Percentiles rank a stretch among this genome's conserved stretches.
These are phyloP conservation scores for Pedicia rivosa DNA, from an alignment of 2,888 invertebrate species.

Conservation along the genomic window DNA sequence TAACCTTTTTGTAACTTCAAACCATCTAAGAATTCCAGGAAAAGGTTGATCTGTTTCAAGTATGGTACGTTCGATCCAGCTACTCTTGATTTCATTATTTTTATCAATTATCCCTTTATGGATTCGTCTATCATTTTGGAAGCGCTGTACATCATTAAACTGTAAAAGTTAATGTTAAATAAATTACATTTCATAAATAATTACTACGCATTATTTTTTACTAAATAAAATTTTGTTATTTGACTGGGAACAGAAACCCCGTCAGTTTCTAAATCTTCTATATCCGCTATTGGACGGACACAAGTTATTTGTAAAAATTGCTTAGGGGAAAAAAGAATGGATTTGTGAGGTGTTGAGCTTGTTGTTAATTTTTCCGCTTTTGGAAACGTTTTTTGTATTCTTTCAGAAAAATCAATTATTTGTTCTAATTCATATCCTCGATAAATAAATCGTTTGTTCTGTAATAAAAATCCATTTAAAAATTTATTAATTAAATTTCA, in stretches of 20 bases:
- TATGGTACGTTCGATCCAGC: conserved; percentile 89
- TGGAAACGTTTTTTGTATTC: conserved; percentile 87
- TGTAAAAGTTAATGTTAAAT: too few relatives aligned
- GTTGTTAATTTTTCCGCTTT: conserved; percentile 86
- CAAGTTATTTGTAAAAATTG: conserved; percentile 93
- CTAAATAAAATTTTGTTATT: conserved; percentile 76
- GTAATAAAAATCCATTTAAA: conserved; percentile 19
- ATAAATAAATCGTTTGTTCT: conserved; percentile 93
- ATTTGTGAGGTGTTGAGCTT: conserved; percentile 79
- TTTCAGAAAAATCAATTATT: conserved; percentile 83
- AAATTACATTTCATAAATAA: too few relatives aligned
- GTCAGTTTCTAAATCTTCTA: conserved; percentile 39
- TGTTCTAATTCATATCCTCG: conserved; percentile 90
- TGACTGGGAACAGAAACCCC: conserved; percentile 65
- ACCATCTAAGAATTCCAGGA: conserved; percentile 88
- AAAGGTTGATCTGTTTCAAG: conserved; percentile 66
- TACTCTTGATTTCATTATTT: conserved; percentile 89
- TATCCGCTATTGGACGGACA: conserved; percentile 74
- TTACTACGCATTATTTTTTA: too few relatives aligned
- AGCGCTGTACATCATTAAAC: conserved; percentile 61
- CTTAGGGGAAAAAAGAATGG: conserved; percentile 66
- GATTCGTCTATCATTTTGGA: conserved; percentile 78
- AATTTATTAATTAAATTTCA: too few relatives aligned
- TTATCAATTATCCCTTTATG: conserved; percentile 82
- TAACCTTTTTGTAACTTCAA: conserved; percentile 54